phyloP scores from a whole-genome alignment of 1,140 invertebrate genomes.

The Vanessa tameamea region DNA sequence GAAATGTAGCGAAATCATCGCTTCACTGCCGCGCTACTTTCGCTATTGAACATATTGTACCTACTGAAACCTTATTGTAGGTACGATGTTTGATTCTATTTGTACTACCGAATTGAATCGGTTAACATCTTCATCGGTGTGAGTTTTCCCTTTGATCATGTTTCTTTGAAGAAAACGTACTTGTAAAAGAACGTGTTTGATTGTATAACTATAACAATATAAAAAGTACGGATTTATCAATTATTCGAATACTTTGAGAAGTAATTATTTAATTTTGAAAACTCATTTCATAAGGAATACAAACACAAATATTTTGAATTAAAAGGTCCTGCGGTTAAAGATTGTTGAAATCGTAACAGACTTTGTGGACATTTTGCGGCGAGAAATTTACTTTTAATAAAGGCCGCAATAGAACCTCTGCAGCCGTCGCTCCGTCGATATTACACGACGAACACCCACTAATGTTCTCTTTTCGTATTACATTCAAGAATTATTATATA shows the following conservation, averaged over 20 bases:
- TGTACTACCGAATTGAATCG: slow-evolving; percentile 38
- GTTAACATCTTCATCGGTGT: not conserved
- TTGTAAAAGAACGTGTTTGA: not conserved
- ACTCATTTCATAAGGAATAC: not conserved
- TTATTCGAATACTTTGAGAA: not conserved
- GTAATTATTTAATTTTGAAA: not conserved
- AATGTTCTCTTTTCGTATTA: slow-evolving; percentile 74
- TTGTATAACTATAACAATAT: too few species aligned
- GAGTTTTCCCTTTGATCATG: slow-evolving; percentile 1
- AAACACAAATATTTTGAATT: slow-evolving; percentile 19
- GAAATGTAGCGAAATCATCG: slow-evolving; percentile 81
- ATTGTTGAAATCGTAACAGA: slow-evolving; percentile 43
- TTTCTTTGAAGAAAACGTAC: not conserved
- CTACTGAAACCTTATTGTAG: slow-evolving; percentile 50
- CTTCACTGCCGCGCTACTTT: slow-evolving; percentile 66
- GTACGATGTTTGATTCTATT: slow-evolving; percentile 60
- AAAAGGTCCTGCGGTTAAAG: slow-evolving; percentile 25
- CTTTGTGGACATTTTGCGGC: slow-evolving; percentile 70
- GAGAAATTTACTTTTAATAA: slow-evolving; percentile 80
- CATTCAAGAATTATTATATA: slow-evolving; percentile 71
- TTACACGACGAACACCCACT: slow-evolving; percentile 70
- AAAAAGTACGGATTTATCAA: too few species aligned
- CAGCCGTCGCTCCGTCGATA: slow-evolving; percentile 73
- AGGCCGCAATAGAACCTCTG: slow-evolving; percentile 62
- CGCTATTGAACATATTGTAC: slow-evolving; percentile 72